Evolutionary conservation across 2,113 vertebrate species (phyloP), one percentile per base, ranked within the genome.

Genomic region (Perca schrenkii): DNA sequence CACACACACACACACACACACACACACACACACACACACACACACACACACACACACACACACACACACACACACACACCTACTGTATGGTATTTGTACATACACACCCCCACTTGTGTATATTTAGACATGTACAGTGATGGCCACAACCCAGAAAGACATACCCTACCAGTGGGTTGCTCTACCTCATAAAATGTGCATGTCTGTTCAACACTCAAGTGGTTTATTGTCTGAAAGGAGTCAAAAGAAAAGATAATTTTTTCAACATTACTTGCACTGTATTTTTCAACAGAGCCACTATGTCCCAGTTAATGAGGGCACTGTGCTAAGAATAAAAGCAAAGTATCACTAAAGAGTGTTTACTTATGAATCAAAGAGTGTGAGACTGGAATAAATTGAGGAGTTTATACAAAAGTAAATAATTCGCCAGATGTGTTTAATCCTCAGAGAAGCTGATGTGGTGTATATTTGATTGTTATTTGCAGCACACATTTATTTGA

Each of bases 281-380:
- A 11, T 43, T 10, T 3, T 11, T 43, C 46, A 79, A 67, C 72
- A 78, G n/a, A 0, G 19, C 58, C n/a, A 85, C 75, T 67, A 57
- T 85, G 79, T 83, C 62, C 49, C 65, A 68, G 82, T 81, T 89
- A 94, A 90, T 89, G 83, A 90, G 80, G 78, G 77, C 77, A 60
- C 58, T 66, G 58, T 34, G 79, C 88, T 84, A 82, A 71, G 74
- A 86, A 88, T 80, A 77, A 84, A 84, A 89, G 66, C 61, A 74
- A 83, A 82, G 65, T 72, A 76, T 78, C 68, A 43, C 82, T 77
- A 82, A 90, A 88, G 77, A 74, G 67, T 83, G 79, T 90, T 93
- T 89, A 85, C 81, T 90, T 83, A 72, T 81, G 17, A 89, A 87
- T 91, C 85, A 83, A 73, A 89, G 68, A 70, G 53, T 50, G n/a